phyloP scores from a whole-genome alignment of 2,113 vertebrate species.

The Chaetorhynchus papuensis region DNA sequence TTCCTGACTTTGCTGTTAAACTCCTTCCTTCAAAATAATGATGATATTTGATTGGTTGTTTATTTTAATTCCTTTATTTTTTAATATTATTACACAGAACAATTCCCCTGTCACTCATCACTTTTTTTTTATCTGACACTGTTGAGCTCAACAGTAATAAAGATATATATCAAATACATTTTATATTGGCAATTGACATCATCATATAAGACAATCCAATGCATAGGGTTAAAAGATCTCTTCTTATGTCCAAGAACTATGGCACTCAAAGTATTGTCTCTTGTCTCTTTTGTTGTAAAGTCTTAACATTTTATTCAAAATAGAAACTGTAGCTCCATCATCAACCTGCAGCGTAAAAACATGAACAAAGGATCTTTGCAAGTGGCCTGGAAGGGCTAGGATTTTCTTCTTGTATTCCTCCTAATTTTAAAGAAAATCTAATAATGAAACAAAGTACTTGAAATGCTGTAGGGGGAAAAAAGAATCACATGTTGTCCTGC shows the following conservation, averaged over 20 bases:
- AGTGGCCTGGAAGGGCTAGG: background rate
- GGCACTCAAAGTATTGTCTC: background rate
- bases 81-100: background rate
- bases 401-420: background rate
- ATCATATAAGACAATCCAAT: background rate
- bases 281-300: background rate
- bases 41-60: background rate
- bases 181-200: background rate
- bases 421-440: conserved; percentile 27
- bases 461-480: background rate
- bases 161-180: background rate
- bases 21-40: background rate
- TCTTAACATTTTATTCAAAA: background rate
- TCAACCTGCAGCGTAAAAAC: background rate
- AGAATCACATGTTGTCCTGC: background rate
- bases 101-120: background rate
- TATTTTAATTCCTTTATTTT: background rate
- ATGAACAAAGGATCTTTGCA: conserved; percentile 4
- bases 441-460: conserved; percentile 54
- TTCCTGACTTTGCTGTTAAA: background rate
- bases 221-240: background rate
- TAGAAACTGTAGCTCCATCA: background rate
- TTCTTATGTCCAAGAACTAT: background rate
- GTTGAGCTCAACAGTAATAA: background rate
- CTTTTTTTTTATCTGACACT: background rate